phyloP scores from a whole-genome alignment of 1,140 invertebrate species.

The Danaus plexippus region DNA sequence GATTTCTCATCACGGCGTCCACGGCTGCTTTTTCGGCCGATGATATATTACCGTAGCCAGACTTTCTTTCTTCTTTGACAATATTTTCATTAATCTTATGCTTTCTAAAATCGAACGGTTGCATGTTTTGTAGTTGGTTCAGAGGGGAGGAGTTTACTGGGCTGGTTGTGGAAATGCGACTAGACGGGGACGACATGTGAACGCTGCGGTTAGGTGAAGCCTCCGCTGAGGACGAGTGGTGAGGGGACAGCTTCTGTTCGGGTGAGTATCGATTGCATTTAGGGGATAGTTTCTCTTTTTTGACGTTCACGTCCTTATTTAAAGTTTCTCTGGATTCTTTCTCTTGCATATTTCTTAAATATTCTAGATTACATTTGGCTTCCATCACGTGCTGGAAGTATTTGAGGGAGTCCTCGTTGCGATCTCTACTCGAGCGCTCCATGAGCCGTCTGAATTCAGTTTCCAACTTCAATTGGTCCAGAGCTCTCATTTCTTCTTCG shows the following conservation, averaged over 20 bases:
- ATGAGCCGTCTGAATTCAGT: constrained; percentile 65
- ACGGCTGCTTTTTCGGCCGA: constrained; percentile 63
- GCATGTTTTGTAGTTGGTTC: constrained; percentile 93
- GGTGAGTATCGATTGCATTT: constrained; percentile 33
- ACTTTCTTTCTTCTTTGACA: constrained; percentile 58
- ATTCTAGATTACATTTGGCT: constrained; percentile 52
- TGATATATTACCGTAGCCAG: constrained; percentile 55
- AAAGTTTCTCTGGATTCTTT: constrained; percentile 33
- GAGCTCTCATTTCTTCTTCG: constrained; percentile 37
- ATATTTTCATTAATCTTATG: constrained; percentile 39
- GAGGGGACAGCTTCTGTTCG: constrained; percentile 33
- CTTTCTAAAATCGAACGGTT: constrained; percentile 93
- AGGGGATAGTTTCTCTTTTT: constrained; percentile 46
- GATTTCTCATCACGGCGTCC: constrained; percentile 73
- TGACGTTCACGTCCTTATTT: constrained; percentile 32
- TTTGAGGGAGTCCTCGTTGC: constrained; percentile 60
- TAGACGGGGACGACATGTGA: constrained; percentile 59
- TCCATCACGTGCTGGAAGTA: constrained; percentile 66
- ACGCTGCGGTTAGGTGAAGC: constrained; percentile 48
- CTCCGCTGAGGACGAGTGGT: constrained; percentile 45
- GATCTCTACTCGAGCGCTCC: constrained; percentile 54
- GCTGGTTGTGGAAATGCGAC: constrained; percentile 66
- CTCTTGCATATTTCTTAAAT: constrained; percentile 45
- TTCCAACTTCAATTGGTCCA: constrained; percentile 62
- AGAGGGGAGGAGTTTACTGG: constrained; percentile 81